Evolutionary conservation across 2,797 vertebrate genomes (phyloP).

Genomic region (Fistularia tabacaria): DNA sequence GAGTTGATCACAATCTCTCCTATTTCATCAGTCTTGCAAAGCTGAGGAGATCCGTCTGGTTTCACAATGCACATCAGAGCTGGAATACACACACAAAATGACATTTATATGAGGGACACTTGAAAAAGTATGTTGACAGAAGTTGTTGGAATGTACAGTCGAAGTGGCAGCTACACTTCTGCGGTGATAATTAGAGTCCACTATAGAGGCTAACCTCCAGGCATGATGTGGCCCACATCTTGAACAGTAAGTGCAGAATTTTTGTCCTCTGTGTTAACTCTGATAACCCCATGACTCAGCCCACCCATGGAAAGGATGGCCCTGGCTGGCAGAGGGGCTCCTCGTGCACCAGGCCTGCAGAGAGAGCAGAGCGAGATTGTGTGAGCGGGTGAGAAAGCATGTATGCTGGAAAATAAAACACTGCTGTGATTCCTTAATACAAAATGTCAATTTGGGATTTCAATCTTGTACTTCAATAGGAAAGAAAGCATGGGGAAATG

Average conservation of each 20-base stretch:
- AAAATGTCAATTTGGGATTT: too few relatives aligned
- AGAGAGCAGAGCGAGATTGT: neutral
- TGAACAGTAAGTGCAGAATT: slow-evolving; percentile 97
- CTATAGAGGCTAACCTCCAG: slow-evolving; percentile 81
- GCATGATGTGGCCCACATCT: slow-evolving; percentile 97
- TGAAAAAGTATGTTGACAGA: too few relatives aligned
- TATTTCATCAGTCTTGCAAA: slow-evolving; percentile 96
- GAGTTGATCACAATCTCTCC: slow-evolving; percentile 95
- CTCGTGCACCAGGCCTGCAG: slow-evolving; percentile 86
- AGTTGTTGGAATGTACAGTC: slow-evolving; percentile 1
- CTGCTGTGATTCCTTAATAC: neutral
- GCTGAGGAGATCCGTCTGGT: slow-evolving; percentile 88
- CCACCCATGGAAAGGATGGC: slow-evolving; percentile 96
- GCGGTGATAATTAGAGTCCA: neutral
- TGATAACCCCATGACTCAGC: slow-evolving; percentile 91
- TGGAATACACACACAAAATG: slow-evolving; percentile 53
- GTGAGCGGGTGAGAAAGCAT: neutral
- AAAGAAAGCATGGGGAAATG: too few relatives aligned
- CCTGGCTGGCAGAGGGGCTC: slow-evolving; percentile 90
- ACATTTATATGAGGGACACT: neutral
- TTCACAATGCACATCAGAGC: slow-evolving; percentile 96
- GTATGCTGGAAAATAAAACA: neutral
- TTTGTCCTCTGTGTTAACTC: slow-evolving; percentile 98
- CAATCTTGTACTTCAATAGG: too few relatives aligned
- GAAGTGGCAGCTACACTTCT: neutral